These are phyloP conservation scores for Drosophila gunungcola DNA, from an alignment of 1,140 invertebrate genomes.

Conservation along the genomic window DNA sequence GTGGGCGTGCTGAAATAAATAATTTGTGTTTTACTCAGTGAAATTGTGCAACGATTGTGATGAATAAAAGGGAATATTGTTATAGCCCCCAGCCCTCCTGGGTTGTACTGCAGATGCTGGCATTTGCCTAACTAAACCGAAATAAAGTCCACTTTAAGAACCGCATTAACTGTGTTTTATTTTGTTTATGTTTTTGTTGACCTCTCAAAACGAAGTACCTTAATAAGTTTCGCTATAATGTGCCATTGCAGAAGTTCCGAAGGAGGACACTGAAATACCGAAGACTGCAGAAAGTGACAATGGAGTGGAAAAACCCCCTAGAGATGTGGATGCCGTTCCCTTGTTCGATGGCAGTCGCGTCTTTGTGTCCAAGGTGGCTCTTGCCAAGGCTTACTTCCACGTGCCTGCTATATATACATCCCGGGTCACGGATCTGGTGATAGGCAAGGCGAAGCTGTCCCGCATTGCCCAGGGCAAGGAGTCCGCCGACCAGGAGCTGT, in stretches of 20 bases:
- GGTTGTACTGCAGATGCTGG: slow-evolving; percentile 14
- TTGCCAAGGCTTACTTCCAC: slow-evolving; percentile 59
- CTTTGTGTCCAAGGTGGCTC: slow-evolving; percentile 55
- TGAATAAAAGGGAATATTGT: not conserved
- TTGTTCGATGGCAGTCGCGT: slow-evolving; percentile 63
- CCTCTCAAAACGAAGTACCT: not conserved
- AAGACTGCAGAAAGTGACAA: not conserved
- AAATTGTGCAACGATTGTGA: slow-evolving; percentile 5
- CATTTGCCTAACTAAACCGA: not conserved
- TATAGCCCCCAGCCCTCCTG: not conserved
- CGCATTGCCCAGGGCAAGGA: slow-evolving; percentile 44
- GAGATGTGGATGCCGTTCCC: slow-evolving; percentile 56
- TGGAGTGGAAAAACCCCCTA: slow-evolving; percentile 1
- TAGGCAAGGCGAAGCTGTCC: slow-evolving; percentile 63
- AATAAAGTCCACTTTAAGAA: slow-evolving; percentile 24
- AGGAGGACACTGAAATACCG: not conserved
- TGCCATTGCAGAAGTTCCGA: slow-evolving; percentile 14
- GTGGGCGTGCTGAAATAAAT: slow-evolving; percentile 22
- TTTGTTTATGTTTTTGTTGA: slow-evolving; percentile 42
- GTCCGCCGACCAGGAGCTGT: slow-evolving; percentile 29
- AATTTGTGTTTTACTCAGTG: slow-evolving; percentile 2
- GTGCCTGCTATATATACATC: slow-evolving; percentile 72
- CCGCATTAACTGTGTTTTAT: slow-evolving; percentile 45
- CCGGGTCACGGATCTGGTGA: slow-evolving; percentile 73
- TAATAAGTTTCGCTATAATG: not conserved